Evolutionary conservation across 2,888 invertebrate species (phyloP).

Genomic region (Parelbella ahira): DNA sequence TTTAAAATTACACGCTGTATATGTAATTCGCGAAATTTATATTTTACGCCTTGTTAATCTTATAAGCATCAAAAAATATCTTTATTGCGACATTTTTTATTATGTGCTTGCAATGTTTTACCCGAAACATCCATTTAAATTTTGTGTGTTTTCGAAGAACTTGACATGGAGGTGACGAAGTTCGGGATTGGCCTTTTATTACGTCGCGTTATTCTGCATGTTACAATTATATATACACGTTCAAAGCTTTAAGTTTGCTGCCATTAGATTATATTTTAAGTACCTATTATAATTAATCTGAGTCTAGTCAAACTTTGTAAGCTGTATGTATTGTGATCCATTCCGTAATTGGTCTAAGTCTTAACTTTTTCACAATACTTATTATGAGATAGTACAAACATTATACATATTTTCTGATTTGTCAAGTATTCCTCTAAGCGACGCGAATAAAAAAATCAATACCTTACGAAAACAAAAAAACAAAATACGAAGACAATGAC

Average conservation of each 20-base stretch:
- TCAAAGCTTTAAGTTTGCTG: conserved; percentile 34
- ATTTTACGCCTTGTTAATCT: conserved; percentile 50
- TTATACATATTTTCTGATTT: too few relatives aligned
- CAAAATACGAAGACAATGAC: too few relatives aligned
- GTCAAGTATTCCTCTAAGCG: too few relatives aligned
- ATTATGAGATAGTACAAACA: too few relatives aligned
- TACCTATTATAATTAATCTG: conserved; percentile 45
- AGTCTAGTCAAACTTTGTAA: conserved; percentile 58
- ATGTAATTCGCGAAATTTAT: conserved; percentile 28
- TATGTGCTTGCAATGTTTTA: conserved; percentile 43
- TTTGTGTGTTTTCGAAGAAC: conserved; percentile 27
- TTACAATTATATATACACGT: conserved; percentile 4
- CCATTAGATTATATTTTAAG: conserved; percentile 37
- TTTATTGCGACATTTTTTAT: conserved; percentile 42
- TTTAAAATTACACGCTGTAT: conserved; percentile 19
- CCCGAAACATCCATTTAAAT: conserved; percentile 26
- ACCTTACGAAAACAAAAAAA: too few relatives aligned
- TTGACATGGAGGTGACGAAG: conserved; percentile 50
- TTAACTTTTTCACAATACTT: not conserved
- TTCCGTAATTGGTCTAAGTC: conserved; percentile 27
- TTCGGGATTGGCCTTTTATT: conserved; percentile 10
- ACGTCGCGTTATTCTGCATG: conserved; percentile 4
- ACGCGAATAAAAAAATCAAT: too few relatives aligned
- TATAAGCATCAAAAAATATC: conserved; percentile 40
- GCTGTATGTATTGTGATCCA: conserved; percentile 16